Evolutionary conservation across 2,113 vertebrate genomes (phyloP).

Genomic region (Alosa alosa): DNA sequence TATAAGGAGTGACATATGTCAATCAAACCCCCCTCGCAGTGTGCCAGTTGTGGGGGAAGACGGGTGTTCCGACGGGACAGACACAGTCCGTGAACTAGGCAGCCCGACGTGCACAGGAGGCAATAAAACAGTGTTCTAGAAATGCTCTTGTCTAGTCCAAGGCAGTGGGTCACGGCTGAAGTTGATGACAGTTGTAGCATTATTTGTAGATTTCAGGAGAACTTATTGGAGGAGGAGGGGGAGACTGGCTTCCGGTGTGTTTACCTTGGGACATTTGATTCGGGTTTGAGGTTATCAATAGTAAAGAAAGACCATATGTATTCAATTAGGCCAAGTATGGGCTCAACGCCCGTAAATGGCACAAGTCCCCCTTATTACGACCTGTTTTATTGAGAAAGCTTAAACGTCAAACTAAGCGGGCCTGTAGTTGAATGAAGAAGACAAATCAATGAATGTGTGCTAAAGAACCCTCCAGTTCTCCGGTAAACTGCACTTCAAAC

Average conservation of each 20-base stretch:
- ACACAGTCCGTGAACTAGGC: neutral
- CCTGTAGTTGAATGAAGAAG: conserved; percentile 11
- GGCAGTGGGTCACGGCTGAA: neutral
- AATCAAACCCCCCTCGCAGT: neutral
- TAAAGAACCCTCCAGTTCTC: neutral
- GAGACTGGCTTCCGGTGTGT: conserved; percentile 35
- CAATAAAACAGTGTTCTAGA: neutral
- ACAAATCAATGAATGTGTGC: neutral
- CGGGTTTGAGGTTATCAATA: conserved; percentile 53
- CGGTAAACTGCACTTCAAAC: neutral
- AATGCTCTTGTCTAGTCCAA: neutral
- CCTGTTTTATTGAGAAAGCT: conserved; percentile 61
- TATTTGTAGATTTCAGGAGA: conserved; percentile 41
- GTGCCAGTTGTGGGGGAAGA: neutral
- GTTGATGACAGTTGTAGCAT: conserved; percentile 32
- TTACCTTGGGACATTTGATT: conserved; percentile 37
- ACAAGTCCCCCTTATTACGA: conserved; percentile 60
- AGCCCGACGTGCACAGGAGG: neutral
- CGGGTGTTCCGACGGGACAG: neutral
- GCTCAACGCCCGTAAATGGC: conserved; percentile 60
- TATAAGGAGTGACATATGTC: conserved; percentile 9
- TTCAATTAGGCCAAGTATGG: conserved; percentile 64
- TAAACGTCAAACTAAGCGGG: conserved; percentile 52
- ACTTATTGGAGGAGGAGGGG: neutral
- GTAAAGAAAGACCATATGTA: conserved; percentile 62